phyloP scores from a whole-genome alignment of 2,113 vertebrate genomes.

The Albula glossodonta region DNA sequence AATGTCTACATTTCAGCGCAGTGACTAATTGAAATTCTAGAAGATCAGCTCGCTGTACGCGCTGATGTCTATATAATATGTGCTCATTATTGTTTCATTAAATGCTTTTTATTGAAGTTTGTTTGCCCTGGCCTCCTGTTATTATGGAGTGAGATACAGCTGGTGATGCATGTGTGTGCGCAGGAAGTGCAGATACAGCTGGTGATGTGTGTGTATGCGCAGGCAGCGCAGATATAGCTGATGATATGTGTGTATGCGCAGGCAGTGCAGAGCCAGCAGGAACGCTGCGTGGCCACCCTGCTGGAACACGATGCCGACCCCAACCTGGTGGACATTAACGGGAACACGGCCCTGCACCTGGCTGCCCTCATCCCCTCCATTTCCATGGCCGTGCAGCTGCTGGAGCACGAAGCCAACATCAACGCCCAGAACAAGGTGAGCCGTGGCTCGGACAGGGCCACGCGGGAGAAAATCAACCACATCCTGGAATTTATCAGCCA shows the following conservation, averaged over 20 bases:
- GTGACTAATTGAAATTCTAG: too few species aligned
- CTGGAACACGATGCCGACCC: conserved; percentile 80
- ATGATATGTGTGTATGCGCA: conserved; percentile 46
- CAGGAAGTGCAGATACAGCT: conserved; percentile 78
- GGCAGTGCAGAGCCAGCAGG: conserved; percentile 86
- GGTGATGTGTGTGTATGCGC: conserved; percentile 22
- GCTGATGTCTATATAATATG: too few species aligned
- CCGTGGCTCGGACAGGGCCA: not conserved
- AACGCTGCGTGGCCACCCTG: conserved; percentile 73
- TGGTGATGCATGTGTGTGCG: conserved; percentile 10
- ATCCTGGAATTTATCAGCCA: not conserved
- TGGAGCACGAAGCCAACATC: conserved; percentile 69
- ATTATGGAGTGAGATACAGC: not conserved
- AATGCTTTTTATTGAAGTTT: too few species aligned
- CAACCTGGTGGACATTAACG: conserved; percentile 71
- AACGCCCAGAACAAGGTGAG: conserved; percentile 84
- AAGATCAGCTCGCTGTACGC: too few species aligned
- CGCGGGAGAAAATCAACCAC: not conserved
- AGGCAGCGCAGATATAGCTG: conserved; percentile 78
- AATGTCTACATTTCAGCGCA: too few species aligned
- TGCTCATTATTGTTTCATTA: too few species aligned
- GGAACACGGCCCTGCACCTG: conserved; percentile 84
- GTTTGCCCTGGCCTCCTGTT: too few species aligned
- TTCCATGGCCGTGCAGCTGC: conserved; percentile 64
- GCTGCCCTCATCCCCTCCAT: conserved; percentile 66